Percentiles rank a stretch among this genome's conserved stretches.
Evolutionary conservation across 2,888 invertebrate genomes (phyloP).

Genomic region (Nipponacmea schrenckii): DNA sequence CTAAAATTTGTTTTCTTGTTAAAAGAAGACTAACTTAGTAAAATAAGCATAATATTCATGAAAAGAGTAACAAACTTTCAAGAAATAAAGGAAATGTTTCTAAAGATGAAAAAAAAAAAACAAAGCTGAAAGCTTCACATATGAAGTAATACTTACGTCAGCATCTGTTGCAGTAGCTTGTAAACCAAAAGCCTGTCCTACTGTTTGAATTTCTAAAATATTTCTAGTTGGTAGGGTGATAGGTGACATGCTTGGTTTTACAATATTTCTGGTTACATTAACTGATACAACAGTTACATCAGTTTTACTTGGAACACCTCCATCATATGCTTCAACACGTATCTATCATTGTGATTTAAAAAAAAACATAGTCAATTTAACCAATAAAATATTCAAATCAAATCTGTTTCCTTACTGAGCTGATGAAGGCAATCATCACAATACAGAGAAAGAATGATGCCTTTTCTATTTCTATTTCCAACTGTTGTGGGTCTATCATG

Average conservation of each 20-base stretch:
- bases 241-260: slow-evolving; percentile 38
- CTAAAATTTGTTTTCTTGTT: neutral
- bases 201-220: slow-evolving; percentile 40
- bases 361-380: neutral
- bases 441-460: too few species aligned
- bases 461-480: too few species aligned
- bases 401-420: too few species aligned
- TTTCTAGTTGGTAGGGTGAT: slow-evolving; percentile 12
- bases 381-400: neutral
- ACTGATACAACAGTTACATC: slow-evolving; percentile 40
- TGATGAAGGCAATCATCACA: too few species aligned
- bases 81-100: too few species aligned
- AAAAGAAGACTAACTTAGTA: too few species aligned
- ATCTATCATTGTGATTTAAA: slow-evolving; percentile 38
- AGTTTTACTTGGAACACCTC: slow-evolving; percentile 41
- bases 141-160: slow-evolving; percentile 60
- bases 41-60: too few species aligned
- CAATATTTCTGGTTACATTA: slow-evolving; percentile 43
- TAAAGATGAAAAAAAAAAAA: neutral
- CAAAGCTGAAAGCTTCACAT: neutral
- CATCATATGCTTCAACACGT: slow-evolving; percentile 50
- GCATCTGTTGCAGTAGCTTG: slow-evolving; percentile 77
- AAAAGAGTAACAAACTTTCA: too few species aligned
- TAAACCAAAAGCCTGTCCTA: slow-evolving; percentile 11
- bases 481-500: too few species aligned